These are phyloP conservation scores for Gymnothorax reevesii DNA, from an alignment of 2,797 vertebrate genomes.

Conservation along the genomic window DNA sequence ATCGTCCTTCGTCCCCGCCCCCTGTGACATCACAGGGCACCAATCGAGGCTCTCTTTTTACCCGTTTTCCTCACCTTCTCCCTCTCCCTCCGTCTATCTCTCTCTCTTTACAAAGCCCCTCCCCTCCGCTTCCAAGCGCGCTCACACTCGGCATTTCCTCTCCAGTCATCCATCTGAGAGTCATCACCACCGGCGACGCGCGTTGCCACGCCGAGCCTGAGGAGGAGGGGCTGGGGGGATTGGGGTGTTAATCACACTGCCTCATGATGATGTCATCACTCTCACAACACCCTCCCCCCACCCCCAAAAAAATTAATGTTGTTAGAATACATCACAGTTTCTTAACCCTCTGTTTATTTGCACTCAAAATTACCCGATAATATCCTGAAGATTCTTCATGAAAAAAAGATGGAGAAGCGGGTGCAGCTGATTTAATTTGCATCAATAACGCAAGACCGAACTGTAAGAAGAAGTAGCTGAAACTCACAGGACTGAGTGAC, in stretches of 20 bases:
- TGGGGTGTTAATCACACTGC: neutral
- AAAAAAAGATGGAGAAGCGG: no score
- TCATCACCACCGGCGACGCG: neutral
- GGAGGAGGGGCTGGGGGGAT: neutral
- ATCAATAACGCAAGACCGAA: neutral
- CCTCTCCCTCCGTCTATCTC: neutral
- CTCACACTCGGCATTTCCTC: constrained; percentile 9
- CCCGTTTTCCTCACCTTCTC: neutral
- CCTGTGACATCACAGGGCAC: neutral
- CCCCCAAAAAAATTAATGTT: neutral
- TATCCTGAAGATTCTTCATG: neutral
- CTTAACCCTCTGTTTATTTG: neutral
- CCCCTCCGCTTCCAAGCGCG: neutral
- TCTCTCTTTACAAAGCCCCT: neutral
- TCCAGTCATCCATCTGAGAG: neutral
- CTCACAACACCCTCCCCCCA: neutral
- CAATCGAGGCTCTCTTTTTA: neutral
- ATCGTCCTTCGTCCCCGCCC: neutral
- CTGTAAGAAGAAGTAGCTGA: neutral
- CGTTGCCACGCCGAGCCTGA: neutral
- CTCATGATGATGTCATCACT: neutral
- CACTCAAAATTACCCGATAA: neutral
- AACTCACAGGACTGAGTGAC: neutral
- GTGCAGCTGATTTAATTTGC: no score
- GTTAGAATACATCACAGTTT: neutral